These are phyloP conservation scores for Hartigia nigra DNA, from an alignment of 2,888 invertebrate genomes.

Conservation along the genomic window DNA sequence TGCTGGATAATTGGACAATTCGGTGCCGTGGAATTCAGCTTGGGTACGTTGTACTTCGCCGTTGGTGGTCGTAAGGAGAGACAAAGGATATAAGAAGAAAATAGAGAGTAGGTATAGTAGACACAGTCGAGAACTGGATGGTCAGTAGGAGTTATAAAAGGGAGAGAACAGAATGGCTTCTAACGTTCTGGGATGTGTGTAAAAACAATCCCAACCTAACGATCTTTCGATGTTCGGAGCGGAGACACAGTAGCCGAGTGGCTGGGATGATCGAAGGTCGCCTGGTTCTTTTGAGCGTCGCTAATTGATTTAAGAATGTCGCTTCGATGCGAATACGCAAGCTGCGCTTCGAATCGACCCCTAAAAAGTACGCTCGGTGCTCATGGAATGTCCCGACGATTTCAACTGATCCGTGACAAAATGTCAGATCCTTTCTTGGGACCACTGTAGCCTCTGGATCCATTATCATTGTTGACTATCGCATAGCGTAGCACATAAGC, in stretches of 20 bases:
- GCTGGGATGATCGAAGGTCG: constrained; percentile 55
- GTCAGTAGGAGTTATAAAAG: neutral
- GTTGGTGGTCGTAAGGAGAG: constrained; percentile 29
- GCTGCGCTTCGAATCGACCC: constrained; percentile 13
- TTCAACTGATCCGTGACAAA: constrained; percentile 14
- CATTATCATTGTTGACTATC: neutral
- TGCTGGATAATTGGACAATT: neutral
- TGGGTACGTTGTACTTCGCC: constrained; percentile 11
- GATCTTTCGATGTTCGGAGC: constrained; percentile 9
- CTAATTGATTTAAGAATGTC: constrained; percentile 54
- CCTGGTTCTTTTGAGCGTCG: constrained; percentile 52
- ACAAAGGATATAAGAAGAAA: constrained; percentile 28
- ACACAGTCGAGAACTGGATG: neutral
- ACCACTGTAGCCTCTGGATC: neutral
- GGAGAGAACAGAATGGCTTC: constrained; percentile 29
- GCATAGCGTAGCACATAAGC: neutral
- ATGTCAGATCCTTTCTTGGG: constrained; percentile 9
- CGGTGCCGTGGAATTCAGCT: neutral
- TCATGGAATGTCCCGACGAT: constrained; percentile 14
- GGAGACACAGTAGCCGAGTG: constrained; percentile 43
- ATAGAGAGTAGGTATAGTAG: neutral
- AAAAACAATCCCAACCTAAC: constrained; percentile 35
- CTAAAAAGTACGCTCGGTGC: constrained; percentile 17
- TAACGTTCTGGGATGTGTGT: constrained; percentile 23
- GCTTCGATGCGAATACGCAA: constrained; percentile 22